These are phyloP conservation scores for Lamellibrachia columna DNA, from an alignment of 2,888 invertebrate genomes.

Conservation along the genomic window DNA sequence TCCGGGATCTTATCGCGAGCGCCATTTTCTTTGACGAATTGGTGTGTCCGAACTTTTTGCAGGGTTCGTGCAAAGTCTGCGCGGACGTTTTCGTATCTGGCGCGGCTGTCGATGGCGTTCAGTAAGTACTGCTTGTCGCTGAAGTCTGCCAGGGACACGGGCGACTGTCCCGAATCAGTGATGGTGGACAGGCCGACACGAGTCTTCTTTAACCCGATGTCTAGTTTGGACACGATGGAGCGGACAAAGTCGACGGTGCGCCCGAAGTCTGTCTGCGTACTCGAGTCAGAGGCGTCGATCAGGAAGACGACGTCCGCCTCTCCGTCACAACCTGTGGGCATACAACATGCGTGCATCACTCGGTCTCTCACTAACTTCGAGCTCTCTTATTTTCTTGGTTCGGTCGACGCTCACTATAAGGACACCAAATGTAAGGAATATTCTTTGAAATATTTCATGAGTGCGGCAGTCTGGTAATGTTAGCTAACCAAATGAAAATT, in stretches of 20 bases:
- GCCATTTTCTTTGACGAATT: background rate
- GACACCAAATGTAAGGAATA: too few species aligned
- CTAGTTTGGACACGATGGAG: constrained; percentile 30
- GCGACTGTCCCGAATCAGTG: background rate
- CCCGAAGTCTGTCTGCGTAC: constrained; percentile 25
- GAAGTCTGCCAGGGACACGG: constrained; percentile 29
- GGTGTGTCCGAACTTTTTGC: background rate
- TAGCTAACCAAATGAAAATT: too few species aligned
- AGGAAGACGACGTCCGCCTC: constrained; percentile 42
- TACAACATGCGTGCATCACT: background rate
- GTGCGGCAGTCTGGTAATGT: too few species aligned
- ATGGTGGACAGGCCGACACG: constrained; percentile 36
- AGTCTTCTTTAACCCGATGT: constrained; percentile 34
- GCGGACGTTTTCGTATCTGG: background rate
- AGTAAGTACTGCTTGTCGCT: constrained; percentile 28
- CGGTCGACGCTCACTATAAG: too few species aligned
- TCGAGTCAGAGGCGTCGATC: constrained; percentile 33
- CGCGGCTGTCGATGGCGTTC: constrained; percentile 26
- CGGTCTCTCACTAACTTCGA: too few species aligned
- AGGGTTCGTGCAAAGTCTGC: background rate
- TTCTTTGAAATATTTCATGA: too few species aligned
- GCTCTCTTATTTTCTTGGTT: too few species aligned
- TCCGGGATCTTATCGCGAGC: constrained; percentile 25
- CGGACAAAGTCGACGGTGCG: constrained; percentile 32
- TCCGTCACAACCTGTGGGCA: constrained; percentile 38